phyloP scores from a whole-genome alignment of 2,888 invertebrate species.

The Frankliniella intonsa region DNA sequence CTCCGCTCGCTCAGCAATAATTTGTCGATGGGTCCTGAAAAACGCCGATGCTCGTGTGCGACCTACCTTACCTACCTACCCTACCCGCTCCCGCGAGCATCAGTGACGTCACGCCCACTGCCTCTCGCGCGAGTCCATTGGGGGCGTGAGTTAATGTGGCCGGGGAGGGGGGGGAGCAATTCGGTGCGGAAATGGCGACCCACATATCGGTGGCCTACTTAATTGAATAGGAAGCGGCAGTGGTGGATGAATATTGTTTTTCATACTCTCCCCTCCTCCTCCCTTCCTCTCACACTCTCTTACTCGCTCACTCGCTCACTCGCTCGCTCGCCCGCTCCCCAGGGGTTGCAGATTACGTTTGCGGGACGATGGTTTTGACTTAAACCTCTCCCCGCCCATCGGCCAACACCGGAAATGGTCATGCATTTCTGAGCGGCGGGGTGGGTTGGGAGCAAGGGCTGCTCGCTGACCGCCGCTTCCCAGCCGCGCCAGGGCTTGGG shows the following conservation, averaged over 20 bases:
- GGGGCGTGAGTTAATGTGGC: no score
- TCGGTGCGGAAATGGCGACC: slow-evolving; percentile 17
- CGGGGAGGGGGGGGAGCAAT: neutral
- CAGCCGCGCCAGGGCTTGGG: neutral
- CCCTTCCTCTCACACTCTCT: neutral
- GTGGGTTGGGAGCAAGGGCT: neutral
- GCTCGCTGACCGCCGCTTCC: neutral
- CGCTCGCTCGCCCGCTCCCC: neutral
- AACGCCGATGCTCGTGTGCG: no score
- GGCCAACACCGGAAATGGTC: slow-evolving; percentile 11
- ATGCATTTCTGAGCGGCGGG: slow-evolving; percentile 4
- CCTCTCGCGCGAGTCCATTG: no score
- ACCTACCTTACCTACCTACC: no score
- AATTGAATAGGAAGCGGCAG: slow-evolving; percentile 12
- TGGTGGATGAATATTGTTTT: neutral
- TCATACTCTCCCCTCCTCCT: neutral
- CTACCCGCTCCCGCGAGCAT: no score
- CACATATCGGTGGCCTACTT: slow-evolving; percentile 19
- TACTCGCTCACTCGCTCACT: neutral
- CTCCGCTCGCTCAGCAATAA: no score
- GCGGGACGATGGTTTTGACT: slow-evolving; percentile 4
- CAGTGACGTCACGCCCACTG: no score
- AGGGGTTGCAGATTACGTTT: no score
- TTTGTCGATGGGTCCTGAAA: no score
- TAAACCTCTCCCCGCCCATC: neutral